phyloP scores from a whole-genome alignment of 2,888 invertebrate species.

The Augochlorella aurata region DNA sequence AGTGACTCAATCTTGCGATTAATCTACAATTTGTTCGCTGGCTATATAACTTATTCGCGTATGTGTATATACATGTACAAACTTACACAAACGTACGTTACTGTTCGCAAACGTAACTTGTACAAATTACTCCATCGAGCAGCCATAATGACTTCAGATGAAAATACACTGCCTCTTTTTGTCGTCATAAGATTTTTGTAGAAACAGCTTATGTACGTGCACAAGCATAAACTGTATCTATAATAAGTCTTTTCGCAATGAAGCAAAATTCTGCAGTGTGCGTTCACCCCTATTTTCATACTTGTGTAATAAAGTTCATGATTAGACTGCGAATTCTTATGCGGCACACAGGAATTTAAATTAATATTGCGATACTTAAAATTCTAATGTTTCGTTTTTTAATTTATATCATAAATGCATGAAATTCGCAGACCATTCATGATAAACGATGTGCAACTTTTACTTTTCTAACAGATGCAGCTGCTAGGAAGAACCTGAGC shows the following conservation, averaged over 20 bases:
- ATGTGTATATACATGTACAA: constrained; percentile 62
- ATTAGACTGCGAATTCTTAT: no score
- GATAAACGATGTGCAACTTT: constrained; percentile 15
- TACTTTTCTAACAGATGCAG: constrained; percentile 22
- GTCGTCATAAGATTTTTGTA: not conserved
- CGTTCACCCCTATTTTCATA: constrained; percentile 11
- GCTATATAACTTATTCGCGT: constrained; percentile 39
- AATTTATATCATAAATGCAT: no score
- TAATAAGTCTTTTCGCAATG: not conserved
- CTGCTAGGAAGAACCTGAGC: constrained; percentile 23
- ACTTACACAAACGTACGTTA: constrained; percentile 66
- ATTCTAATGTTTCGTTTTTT: no score
- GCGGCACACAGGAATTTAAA: no score
- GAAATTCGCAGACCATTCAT: not conserved
- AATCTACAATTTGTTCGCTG: constrained; percentile 51
- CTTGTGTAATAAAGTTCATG: constrained; percentile 30
- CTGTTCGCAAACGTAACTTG: constrained; percentile 53
- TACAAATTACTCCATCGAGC: constrained; percentile 56
- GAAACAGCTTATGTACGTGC: not conserved
- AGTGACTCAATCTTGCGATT: constrained; percentile 51
- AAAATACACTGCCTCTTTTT: not conserved
- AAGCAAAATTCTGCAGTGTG: not conserved
- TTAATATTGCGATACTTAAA: no score
- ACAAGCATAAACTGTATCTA: not conserved
- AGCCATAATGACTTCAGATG: constrained; percentile 50